Evolutionary conservation across 2,888 invertebrate species (phyloP).

Genomic region (Athetis lepigone): DNA sequence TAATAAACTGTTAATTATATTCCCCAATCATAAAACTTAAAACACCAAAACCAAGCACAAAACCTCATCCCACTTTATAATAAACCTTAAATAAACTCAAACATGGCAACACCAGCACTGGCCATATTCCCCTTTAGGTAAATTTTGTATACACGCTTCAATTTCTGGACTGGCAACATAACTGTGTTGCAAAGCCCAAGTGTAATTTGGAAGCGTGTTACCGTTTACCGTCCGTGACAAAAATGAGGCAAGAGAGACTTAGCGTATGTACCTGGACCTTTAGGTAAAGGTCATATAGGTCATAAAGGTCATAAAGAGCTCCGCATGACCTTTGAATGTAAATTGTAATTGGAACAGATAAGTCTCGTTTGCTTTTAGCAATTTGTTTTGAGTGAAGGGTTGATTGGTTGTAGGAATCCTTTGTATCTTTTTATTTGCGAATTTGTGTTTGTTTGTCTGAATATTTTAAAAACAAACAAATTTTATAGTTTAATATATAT

Average conservation of each 20-base stretch:
- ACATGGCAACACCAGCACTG: conserved; percentile 10
- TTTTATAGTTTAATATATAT: too few relatives aligned
- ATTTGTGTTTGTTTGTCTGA: too few relatives aligned
- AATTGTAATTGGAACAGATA: conserved; percentile 28
- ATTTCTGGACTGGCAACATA: conserved; percentile 48
- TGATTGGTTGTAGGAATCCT: not conserved
- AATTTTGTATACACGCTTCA: conserved; percentile 51
- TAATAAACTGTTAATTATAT: too few relatives aligned
- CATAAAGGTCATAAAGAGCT: conserved; percentile 24
- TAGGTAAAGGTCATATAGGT: conserved; percentile 19
- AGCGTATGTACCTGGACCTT: conserved; percentile 33
- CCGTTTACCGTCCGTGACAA: conserved; percentile 58
- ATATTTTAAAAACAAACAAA: too few relatives aligned
- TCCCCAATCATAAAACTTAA: too few relatives aligned
- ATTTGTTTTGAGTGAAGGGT: conserved; percentile 1
- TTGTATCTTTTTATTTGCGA: too few relatives aligned
- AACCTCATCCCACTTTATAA: not conserved
- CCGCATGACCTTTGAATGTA: conserved; percentile 25
- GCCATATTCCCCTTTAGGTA: conserved; percentile 22
- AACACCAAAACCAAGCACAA: not conserved
- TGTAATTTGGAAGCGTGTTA: conserved; percentile 58
- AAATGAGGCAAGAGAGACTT: conserved; percentile 51
- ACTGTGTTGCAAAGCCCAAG: conserved; percentile 43
- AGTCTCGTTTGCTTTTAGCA: not conserved
- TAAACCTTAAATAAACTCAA: conserved; percentile 3